Percentiles rank a stretch among this genome's conserved stretches.
Evolutionary conservation across 2,888 invertebrate genomes (phyloP).

Genomic region (Slavum lentiscoides): DNA sequence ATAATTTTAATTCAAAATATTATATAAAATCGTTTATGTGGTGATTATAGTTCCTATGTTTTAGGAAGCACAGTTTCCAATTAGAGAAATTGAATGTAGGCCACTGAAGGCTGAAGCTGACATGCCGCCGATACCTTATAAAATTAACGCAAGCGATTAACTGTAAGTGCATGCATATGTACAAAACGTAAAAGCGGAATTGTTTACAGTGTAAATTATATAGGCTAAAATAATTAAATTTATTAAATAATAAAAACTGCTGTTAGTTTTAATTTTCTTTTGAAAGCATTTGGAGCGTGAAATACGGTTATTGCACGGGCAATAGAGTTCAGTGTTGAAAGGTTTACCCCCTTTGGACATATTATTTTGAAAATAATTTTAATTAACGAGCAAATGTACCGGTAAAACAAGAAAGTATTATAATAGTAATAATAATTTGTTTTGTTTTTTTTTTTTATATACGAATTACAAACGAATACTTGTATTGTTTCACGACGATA

Average conservation of each 20-base stretch:
- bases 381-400: constrained; percentile 18
- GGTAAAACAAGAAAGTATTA: background rate
- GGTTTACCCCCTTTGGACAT: constrained; percentile 26
- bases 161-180: no score
- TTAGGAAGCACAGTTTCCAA: no score
- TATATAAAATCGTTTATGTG: no score
- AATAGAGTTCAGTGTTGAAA: constrained; percentile 23
- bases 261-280: constrained; percentile 42
- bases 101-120: no score
- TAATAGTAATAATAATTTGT: background rate
- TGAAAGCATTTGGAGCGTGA: constrained; percentile 24
- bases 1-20: no score
- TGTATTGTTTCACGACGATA: no score
- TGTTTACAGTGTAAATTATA: background rate
- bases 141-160: no score
- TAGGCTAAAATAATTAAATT: constrained; percentile 17
- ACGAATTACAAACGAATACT: background rate
- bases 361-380: constrained; percentile 28
- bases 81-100: no score
- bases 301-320: constrained; percentile 34
- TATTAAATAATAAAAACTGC: constrained; percentile 27
- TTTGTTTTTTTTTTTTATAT: background rate
- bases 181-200: background rate
- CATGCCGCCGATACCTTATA: no score
- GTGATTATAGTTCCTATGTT: no score